phyloP scores from a whole-genome alignment of 2,888 invertebrate species.

The Dendrolimus pini region DNA sequence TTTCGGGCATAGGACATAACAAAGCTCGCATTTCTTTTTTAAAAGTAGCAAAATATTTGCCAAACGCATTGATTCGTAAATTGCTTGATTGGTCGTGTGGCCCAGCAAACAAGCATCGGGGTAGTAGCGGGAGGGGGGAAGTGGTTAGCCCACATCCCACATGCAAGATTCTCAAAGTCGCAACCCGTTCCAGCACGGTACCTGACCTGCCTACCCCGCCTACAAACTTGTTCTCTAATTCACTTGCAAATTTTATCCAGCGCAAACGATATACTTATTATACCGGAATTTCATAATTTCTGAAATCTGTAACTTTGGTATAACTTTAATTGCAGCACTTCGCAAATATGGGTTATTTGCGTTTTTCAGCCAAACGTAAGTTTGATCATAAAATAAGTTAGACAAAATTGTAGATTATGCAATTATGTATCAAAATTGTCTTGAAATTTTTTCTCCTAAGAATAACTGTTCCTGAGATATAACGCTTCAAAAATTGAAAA shows the following conservation, averaged over 20 bases:
- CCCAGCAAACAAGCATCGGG: neutral
- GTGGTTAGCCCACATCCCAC: neutral
- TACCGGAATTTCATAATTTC: neutral
- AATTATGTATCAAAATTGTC: too few relatives aligned
- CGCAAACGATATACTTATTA: neutral
- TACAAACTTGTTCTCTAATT: neutral
- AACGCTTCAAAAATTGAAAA: too few relatives aligned
- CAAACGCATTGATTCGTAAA: neutral
- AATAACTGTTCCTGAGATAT: too few relatives aligned
- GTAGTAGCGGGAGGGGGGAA: slow-evolving; percentile 9
- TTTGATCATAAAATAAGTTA: too few relatives aligned
- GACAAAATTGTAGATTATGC: too few relatives aligned
- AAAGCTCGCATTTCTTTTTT: too few relatives aligned
- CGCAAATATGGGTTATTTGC: too few relatives aligned
- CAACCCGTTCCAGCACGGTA: neutral
- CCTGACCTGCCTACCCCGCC: neutral
- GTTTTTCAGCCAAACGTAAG: too few relatives aligned
- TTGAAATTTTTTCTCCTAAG: too few relatives aligned
- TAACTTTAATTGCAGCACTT: too few relatives aligned
- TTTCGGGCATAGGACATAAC: too few relatives aligned
- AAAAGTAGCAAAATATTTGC: too few relatives aligned
- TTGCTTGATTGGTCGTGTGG: neutral
- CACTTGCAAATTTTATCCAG: neutral
- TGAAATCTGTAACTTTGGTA: neutral
- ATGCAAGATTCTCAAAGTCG: neutral